Conservation (phyloP, 2,113 vertebrate genomes). For the Corythornis madagascariensis region DNA sequence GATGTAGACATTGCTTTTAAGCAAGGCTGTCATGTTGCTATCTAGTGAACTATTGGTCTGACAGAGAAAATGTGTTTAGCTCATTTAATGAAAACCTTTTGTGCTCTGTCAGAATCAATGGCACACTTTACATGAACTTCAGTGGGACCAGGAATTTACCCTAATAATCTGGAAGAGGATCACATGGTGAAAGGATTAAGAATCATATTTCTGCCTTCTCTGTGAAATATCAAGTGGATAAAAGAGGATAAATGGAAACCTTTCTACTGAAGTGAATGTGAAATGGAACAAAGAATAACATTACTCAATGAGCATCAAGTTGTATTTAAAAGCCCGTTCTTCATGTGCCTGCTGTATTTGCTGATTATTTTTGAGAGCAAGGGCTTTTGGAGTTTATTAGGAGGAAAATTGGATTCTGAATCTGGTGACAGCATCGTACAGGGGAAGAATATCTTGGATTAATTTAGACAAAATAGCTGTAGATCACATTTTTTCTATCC, state of each 20-base stretch:
- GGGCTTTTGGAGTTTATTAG: neutral
- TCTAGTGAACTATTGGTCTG: conserved; percentile 36
- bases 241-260: conserved; percentile 45
- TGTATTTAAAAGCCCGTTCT: neutral
- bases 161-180: conserved; percentile 57
- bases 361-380: neutral
- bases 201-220: conserved; percentile 55
- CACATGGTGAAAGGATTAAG: conserved; percentile 54
- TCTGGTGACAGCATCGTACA: neutral
- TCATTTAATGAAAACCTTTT: conserved; percentile 61
- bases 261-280: conserved; percentile 38
- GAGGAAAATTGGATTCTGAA: neutral
- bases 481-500: neutral
- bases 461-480: neutral
- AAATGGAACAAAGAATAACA: neutral
- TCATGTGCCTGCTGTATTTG: neutral
- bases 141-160: conserved; percentile 30
- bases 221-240: conserved; percentile 58
- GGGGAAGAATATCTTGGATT: neutral
- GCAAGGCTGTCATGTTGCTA: neutral
- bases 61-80: conserved; percentile 42
- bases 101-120: conserved; percentile 44
- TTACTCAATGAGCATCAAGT: conserved; percentile 4
- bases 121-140: conserved; percentile 36
- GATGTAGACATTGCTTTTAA: conserved; percentile 24